phyloP scores from a whole-genome alignment of 2,797 vertebrate species.

The Tapera naevia region DNA sequence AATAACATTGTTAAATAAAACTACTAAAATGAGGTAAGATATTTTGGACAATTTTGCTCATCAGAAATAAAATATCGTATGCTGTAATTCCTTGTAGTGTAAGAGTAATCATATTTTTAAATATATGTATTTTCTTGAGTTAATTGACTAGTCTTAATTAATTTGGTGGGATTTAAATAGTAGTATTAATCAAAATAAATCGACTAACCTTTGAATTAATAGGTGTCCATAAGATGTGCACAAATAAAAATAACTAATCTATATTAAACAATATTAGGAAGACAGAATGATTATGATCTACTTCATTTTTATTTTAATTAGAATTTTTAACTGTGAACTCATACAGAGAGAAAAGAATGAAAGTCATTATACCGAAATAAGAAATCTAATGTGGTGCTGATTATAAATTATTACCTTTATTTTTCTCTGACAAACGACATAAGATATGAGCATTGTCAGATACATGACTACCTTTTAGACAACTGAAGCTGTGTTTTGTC shows the following conservation, averaged over 20 bases:
- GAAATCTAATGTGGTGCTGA: neutral
- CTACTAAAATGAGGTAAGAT: neutral
- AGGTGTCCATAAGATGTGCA: neutral
- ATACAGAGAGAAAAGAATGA: neutral
- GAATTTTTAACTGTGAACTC: no score
- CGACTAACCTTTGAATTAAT: neutral
- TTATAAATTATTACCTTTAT: neutral
- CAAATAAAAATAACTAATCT: neutral
- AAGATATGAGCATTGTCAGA: neutral
- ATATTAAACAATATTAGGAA: neutral
- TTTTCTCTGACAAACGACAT: neutral
- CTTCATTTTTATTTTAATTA: neutral
- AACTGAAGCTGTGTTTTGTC: neutral
- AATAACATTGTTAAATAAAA: neutral
- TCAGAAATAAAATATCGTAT: neutral
- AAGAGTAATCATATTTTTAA: neutral
- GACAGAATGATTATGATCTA: neutral
- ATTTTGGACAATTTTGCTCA: neutral
- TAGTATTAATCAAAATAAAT: neutral
- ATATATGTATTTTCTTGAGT: neutral
- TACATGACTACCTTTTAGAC: neutral
- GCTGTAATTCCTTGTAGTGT: neutral
- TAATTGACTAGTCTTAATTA: neutral
- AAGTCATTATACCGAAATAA: neutral
- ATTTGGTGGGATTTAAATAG: neutral